phyloP scores from a whole-genome alignment of 2,888 invertebrate species.

The Hypselothyrea guttata region DNA sequence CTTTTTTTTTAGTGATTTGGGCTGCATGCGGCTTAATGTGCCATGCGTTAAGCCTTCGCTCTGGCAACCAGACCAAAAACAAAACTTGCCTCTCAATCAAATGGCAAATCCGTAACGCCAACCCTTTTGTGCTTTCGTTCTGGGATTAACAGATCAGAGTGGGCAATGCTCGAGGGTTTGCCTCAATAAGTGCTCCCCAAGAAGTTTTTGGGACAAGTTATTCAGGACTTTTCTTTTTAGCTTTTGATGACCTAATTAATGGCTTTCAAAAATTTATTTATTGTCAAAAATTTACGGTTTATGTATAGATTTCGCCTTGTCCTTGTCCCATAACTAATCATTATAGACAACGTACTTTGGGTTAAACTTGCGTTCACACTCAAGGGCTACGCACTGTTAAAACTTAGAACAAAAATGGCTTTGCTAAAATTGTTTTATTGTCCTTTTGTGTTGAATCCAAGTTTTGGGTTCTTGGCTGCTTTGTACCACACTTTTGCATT shows the following conservation, averaged over 20 bases:
- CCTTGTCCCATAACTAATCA: constrained; percentile 61
- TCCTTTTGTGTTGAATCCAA: constrained; percentile 23
- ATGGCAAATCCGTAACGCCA: constrained; percentile 33
- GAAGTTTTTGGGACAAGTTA: constrained; percentile 40
- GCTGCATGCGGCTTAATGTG: constrained; percentile 60
- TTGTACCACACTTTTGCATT: neutral
- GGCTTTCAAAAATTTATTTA: constrained; percentile 52
- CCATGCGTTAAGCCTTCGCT: constrained; percentile 41
- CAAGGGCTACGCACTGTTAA: constrained; percentile 35
- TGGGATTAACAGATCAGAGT: constrained; percentile 50
- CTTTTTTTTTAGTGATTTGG: constrained; percentile 43
- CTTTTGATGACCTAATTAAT: constrained; percentile 67
- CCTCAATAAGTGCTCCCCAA: constrained; percentile 31
- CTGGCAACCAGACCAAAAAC: constrained; percentile 38
- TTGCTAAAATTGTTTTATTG: constrained; percentile 62
- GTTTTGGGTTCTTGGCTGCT: too few relatives aligned
- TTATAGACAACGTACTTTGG: too few relatives aligned
- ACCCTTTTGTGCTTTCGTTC: constrained; percentile 32
- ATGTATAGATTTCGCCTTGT: neutral
- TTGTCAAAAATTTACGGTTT: constrained; percentile 20
- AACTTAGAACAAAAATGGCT: constrained; percentile 66
- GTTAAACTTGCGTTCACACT: constrained; percentile 46
- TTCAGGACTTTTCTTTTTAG: constrained; percentile 31
- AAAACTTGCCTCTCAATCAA: constrained; percentile 59
- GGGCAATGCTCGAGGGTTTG: constrained; percentile 12